Base-by-base conservation (phyloP, 1,140 invertebrate species). In the Coenobita brevimanus region DNA sequence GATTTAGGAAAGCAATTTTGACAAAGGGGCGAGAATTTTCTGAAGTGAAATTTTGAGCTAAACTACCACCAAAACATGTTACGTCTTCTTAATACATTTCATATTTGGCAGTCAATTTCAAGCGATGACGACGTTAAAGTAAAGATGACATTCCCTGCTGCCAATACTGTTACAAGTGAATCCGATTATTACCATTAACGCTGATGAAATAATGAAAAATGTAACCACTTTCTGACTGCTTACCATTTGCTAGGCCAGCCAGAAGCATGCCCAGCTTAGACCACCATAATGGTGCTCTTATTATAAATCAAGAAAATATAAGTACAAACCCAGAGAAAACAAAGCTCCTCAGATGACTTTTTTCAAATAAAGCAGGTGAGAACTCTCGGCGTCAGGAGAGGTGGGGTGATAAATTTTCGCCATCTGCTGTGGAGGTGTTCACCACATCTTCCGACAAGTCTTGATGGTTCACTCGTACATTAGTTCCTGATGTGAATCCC, bases 1-100 rank as follows among this genome's bases (percentile, higher is more conserved):
- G 83, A 90, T 90, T 89, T 90, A 88, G 85, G 89, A 90, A 90
- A 90, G 89, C 89, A 90, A 90, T 90, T 90, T 90, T 88, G 89
- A 90, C 89, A 88, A 83, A 76, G 82, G 85, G 84, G 87, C 88
- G 78, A 84, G 82, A 88, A 84, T 82, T 88, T 88, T 90, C 60
- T 41, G 79, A 89, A 71, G 86, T 81, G 75, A 75, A 78, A 88
- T 88, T 90, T 88, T 83, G 89, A 90, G 71, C 89, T 90, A 90
- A 88, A 82, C 89, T 90, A 90, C 89, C 64, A 86, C 87, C 80
- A 89, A 85, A 84, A 88, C 80, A 82, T 90, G 71, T 50, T 50
- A 54, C 30, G 57, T 41, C 36, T 64, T 88, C 46, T 57, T 88
- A 75, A 82, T 82, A 88, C 86, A 88, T 78, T 71, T 82, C 60